phyloP scores from a whole-genome alignment of 2,113 vertebrate species.

The Nothocercus nigrocapillus region DNA sequence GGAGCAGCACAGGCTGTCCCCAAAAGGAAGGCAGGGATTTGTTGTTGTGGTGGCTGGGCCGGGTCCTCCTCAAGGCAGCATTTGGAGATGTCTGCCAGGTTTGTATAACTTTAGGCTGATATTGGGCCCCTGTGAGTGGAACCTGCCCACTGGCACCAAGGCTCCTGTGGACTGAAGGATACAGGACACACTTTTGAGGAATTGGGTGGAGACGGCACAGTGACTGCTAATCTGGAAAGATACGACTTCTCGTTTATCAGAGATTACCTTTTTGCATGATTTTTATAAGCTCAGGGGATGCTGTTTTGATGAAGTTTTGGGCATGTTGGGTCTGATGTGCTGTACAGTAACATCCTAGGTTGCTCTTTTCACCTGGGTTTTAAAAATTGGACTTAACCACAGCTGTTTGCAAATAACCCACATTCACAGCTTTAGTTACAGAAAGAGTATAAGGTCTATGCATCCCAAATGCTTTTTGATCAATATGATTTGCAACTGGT shows the following conservation, averaged over 20 bases:
- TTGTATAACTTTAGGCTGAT: rapidly evolving
- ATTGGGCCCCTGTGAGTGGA: neutral
- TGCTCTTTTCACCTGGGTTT: neutral
- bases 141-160: neutral
- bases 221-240: neutral
- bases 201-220: neutral
- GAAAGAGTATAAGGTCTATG: neutral
- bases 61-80: neutral
- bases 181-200: neutral
- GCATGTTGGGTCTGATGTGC: neutral
- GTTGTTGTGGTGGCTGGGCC: neutral
- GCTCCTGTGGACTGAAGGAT: neutral
- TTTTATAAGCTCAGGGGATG: neutral
- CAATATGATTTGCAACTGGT: neutral
- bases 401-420: neutral
- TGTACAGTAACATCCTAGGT: neutral
- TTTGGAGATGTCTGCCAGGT: neutral
- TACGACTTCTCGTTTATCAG: neutral
- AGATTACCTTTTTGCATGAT: neutral
- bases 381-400: neutral
- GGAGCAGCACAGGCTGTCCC: neutral
- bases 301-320: neutral
- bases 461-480: neutral
- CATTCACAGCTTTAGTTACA: rapidly evolving
- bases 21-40: neutral